Percentiles rank a stretch among this genome's conserved stretches.
These are phyloP conservation scores for Mormyrus lacerda DNA, from an alignment of 2,113 vertebrate species.

Conservation along the genomic window DNA sequence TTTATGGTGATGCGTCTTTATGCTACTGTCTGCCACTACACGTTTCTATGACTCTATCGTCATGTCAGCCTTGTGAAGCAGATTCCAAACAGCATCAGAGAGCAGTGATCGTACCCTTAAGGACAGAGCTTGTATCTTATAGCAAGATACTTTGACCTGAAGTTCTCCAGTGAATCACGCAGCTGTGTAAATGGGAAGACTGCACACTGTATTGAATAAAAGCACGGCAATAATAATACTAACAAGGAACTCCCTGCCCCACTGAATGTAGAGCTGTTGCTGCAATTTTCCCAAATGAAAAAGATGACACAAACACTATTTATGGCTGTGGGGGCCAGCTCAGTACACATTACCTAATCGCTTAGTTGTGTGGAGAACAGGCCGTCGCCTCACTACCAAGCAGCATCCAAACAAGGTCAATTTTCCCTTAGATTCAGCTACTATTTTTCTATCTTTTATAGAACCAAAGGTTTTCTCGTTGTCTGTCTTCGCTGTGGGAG, in stretches of 20 bases:
- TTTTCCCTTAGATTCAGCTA: not conserved
- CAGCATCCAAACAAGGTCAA: not conserved
- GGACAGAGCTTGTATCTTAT: not conserved
- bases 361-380: not conserved
- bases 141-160: not conserved
- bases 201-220: not conserved
- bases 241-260: slow-evolving; percentile 14
- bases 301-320: slow-evolving; percentile 38
- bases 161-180: not conserved
- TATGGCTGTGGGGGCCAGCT: slow-evolving; percentile 10
- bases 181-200: not conserved
- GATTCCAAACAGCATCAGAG: not conserved
- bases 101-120: not conserved
- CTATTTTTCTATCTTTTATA: not conserved
- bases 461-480: not conserved
- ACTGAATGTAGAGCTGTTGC: not conserved
- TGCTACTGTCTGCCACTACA: not conserved
- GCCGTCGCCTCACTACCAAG: not conserved
- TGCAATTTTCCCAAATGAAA: slow-evolving; percentile 37
- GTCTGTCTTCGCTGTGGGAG: not conserved
- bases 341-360: slow-evolving; percentile 1
- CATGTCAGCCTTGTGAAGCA: not conserved
- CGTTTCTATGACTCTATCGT: not conserved
- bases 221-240: not conserved
- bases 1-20: not conserved